A percentile compares a stretch with the other conserved stretches of the same genome.
phyloP scores from a whole-genome alignment of 2,797 vertebrate species.

The Psittacula derbiana region DNA sequence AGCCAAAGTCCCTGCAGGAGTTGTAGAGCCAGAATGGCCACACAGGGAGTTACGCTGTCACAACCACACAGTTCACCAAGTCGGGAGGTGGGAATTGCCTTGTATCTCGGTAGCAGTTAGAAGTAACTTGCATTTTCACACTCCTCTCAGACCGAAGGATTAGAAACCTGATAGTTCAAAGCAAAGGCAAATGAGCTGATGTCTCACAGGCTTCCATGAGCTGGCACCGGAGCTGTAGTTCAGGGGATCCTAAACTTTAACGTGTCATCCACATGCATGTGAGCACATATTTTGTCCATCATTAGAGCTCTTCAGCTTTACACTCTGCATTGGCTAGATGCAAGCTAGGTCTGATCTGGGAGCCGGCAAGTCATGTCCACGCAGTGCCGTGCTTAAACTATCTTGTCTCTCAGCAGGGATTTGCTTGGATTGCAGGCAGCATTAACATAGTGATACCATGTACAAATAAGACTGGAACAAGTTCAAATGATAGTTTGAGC shows the following conservation, averaged over 20 bases:
- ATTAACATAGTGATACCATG: fast-evolving
- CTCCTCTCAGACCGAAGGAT: not conserved
- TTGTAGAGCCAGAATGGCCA: not conserved
- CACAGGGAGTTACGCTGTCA: not conserved
- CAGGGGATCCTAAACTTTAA: not conserved
- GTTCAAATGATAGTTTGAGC: not conserved
- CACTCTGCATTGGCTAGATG: not conserved
- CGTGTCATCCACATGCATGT: fast-evolving
- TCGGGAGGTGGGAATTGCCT: not conserved
- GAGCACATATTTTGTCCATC: not conserved
- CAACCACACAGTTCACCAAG: not conserved
- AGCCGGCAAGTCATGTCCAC: not conserved
- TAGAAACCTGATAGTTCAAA: not conserved
- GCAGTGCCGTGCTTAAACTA: not conserved
- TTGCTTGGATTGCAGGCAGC: not conserved
- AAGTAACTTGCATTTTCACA: not conserved
- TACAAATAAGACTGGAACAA: not conserved
- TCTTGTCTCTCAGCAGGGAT: not conserved
- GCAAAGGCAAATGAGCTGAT: not conserved
- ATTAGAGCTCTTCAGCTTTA: not conserved
- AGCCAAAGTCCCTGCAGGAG: not conserved
- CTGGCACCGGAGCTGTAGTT: not conserved
- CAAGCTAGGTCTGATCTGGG: not conserved
- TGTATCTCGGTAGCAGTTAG: not conserved
- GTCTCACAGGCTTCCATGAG: not conserved